These are phyloP conservation scores for Tortricodes alternella DNA, from an alignment of 2,888 invertebrate species.

Conservation along the genomic window DNA sequence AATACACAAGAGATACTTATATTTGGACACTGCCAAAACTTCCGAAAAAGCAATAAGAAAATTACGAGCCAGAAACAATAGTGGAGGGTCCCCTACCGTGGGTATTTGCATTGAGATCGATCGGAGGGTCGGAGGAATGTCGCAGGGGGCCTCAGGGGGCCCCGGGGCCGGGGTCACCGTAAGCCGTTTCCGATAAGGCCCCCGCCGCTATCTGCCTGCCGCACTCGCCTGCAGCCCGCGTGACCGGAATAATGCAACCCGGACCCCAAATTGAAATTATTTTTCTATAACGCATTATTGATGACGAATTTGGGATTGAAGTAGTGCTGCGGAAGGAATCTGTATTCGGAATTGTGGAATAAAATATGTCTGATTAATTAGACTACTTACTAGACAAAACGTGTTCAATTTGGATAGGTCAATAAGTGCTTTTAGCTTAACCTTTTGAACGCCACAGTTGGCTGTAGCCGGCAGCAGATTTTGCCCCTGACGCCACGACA, in stretches of 20 bases:
- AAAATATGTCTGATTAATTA: background rate
- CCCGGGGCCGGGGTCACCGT: constrained; percentile 71
- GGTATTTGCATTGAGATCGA: constrained; percentile 80
- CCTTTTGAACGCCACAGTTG: too few species aligned
- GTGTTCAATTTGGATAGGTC: too few species aligned
- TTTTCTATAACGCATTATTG: constrained; percentile 65
- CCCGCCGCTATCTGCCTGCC: constrained; percentile 76
- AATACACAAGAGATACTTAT: background rate
- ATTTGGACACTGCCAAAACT: constrained; percentile 37
- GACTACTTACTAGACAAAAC: too few species aligned
- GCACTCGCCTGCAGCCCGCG: constrained; percentile 72
- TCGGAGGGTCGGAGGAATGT: constrained; percentile 55
- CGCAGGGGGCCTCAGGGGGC: constrained; percentile 51
- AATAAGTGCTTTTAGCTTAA: too few species aligned
- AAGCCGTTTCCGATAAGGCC: constrained; percentile 83
- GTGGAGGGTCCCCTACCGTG: constrained; percentile 56
- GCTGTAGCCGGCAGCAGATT: too few species aligned
- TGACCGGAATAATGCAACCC: constrained; percentile 74
- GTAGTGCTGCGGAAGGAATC: background rate
- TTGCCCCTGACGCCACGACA: too few species aligned
- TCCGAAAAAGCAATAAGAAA: constrained; percentile 63
- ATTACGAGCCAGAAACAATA: constrained; percentile 69
- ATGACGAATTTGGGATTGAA: constrained; percentile 39
- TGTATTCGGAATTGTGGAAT: background rate
- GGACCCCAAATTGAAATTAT: constrained; percentile 74